Conservation (phyloP, 2,888 invertebrate genomes). For the Mythimna pallens region DNA sequence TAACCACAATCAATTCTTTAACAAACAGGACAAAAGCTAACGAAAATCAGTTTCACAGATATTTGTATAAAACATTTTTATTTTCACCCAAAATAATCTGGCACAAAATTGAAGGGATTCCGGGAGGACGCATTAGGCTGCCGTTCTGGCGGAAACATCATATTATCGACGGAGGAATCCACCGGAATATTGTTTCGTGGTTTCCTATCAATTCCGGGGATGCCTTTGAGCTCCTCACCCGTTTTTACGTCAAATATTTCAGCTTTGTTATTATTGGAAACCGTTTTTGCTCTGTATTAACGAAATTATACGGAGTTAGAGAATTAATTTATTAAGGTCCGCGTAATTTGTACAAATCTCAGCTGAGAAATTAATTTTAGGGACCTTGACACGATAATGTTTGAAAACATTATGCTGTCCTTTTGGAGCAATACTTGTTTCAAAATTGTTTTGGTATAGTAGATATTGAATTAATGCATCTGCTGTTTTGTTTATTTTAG, state of each 20-base stretch:
- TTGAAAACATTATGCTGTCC: constrained; percentile 46
- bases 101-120: constrained; percentile 72
- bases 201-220: constrained; percentile 77
- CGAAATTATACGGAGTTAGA: constrained; percentile 58
- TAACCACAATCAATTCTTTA: constrained; percentile 33
- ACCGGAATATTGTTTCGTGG: constrained; percentile 82
- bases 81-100: constrained; percentile 73
- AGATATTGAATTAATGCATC: constrained; percentile 1
- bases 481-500: constrained; percentile 7
- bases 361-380: constrained; percentile 57
- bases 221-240: constrained; percentile 64
- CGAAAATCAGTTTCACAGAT: constrained; percentile 62
- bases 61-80: constrained; percentile 64
- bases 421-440: constrained; percentile 22
- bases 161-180: constrained; percentile 79
- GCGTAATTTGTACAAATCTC: constrained; percentile 60
- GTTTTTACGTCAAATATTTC: constrained; percentile 69
- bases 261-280: constrained; percentile 66
- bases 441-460: constrained; percentile 5
- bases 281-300: constrained; percentile 63
- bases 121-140: constrained; percentile 76
- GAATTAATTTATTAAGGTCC: constrained; percentile 62
- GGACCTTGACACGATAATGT: constrained; percentile 52
- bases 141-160: constrained; percentile 81
- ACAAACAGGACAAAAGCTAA: constrained; percentile 48